Evolutionary conservation across 2,888 invertebrate genomes (phyloP).

Genomic region (Andrena flavipes): DNA sequence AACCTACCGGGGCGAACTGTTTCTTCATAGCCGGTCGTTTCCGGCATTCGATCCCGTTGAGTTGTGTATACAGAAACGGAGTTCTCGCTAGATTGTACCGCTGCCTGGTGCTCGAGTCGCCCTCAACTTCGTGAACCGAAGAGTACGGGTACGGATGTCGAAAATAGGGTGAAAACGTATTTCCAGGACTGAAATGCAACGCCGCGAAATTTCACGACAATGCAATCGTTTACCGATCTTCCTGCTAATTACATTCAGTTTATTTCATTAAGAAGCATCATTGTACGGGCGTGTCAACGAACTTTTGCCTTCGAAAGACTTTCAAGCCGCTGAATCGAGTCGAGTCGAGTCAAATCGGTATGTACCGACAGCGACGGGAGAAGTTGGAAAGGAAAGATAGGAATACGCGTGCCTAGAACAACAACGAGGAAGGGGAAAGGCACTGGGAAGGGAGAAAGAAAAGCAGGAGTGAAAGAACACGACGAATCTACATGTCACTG

Average conservation of each 20-base stretch:
- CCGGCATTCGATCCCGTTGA: slow-evolving; percentile 61
- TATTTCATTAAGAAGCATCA: neutral
- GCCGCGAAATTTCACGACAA: neutral
- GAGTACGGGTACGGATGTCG: neutral
- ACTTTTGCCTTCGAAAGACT: slow-evolving; percentile 14
- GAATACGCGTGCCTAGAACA: slow-evolving; percentile 30
- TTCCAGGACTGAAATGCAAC: neutral
- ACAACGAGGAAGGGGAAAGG: slow-evolving; percentile 15
- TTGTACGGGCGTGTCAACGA: slow-evolving; percentile 8
- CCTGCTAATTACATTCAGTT: neutral
- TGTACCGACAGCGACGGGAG: neutral
- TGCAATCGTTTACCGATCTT: neutral
- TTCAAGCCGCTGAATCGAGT: neutral
- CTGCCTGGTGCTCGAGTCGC: neutral
- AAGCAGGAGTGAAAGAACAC: slow-evolving; percentile 27
- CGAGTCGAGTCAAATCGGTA: neutral
- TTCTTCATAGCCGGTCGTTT: slow-evolving; percentile 66
- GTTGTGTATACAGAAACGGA: slow-evolving; percentile 45
- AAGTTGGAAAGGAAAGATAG: slow-evolving; percentile 28
- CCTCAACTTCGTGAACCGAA: neutral
- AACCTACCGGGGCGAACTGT: slow-evolving; percentile 61
- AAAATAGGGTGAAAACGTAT: neutral
- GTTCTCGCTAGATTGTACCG: slow-evolving; percentile 13
- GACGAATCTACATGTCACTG: slow-evolving; percentile 58
- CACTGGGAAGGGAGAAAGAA: slow-evolving; percentile 25